Evolutionary conservation across 2,113 vertebrate genomes (phyloP).

Genomic region (Jaculus jaculus): DNA sequence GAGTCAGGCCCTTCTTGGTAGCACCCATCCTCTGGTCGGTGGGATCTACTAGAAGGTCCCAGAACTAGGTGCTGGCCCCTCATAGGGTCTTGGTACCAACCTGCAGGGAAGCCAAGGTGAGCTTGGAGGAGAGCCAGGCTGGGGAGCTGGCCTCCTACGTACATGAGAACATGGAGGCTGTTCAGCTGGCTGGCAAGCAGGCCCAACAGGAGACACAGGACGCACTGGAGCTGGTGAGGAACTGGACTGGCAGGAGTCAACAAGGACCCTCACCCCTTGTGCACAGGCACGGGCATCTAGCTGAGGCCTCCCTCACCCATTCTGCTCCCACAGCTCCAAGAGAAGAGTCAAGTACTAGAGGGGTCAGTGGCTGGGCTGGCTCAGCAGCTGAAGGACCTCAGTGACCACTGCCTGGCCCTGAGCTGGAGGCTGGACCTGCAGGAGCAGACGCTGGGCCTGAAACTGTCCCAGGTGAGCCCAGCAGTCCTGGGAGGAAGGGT

Average conservation of each 20-base stretch:
- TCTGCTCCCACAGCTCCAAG: conserved; percentile 35
- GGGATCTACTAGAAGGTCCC: not conserved
- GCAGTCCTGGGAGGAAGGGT: not conserved
- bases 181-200: conserved; percentile 7
- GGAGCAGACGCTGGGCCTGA: conserved; percentile 50
- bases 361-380: not conserved
- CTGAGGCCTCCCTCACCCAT: not conserved
- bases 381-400: conserved; percentile 62
- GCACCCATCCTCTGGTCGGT: not conserved
- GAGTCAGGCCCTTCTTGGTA: not conserved
- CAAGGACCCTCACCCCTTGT: rapidly evolving
- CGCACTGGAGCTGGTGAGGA: conserved; percentile 55
- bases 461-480: conserved; percentile 8
- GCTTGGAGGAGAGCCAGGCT: conserved; percentile 30
- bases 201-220: conserved; percentile 11
- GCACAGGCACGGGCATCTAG: not conserved
- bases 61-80: not conserved
- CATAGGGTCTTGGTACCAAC: not conserved
- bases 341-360: conserved; percentile 68
- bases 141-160: conserved; percentile 45
- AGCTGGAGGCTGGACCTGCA: conserved; percentile 71
- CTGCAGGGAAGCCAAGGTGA: conserved; percentile 50
- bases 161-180: conserved; percentile 59
- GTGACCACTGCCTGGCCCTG: conserved; percentile 62
- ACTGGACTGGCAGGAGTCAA: rapidly evolving